Evolutionary conservation across 2,113 vertebrate genomes (phyloP).

Genomic region (Saccopteryx leptura): DNA sequence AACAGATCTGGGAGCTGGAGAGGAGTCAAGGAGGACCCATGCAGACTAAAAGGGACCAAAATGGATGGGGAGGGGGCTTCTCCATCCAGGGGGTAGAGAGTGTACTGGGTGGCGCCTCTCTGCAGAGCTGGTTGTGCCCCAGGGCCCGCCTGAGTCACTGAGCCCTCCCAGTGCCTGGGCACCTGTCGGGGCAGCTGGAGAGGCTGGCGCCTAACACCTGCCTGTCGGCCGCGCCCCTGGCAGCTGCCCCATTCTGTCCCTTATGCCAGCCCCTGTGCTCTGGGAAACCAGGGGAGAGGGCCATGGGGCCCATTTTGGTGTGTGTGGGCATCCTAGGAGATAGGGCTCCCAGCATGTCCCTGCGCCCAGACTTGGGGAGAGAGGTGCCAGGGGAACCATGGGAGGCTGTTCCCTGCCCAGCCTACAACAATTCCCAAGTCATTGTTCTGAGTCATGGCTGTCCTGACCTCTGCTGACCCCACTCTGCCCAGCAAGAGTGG

Average conservation of each 20-base stretch:
- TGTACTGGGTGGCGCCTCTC: background rate
- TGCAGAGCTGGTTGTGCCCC: background rate
- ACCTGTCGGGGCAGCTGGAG: slow-evolving; percentile 80
- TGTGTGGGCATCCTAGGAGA: background rate
- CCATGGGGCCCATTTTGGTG: background rate
- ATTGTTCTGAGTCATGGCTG: background rate
- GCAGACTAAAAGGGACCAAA: background rate
- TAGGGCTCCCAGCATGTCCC: background rate
- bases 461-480: background rate
- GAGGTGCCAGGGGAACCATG: background rate
- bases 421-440: background rate
- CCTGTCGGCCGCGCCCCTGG: slow-evolving; percentile 41
- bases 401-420: background rate
- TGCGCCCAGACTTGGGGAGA: background rate
- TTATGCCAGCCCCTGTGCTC: background rate
- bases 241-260: slow-evolving; percentile 66
- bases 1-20: background rate
- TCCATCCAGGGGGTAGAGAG: background rate
- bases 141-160: slow-evolving; percentile 55
- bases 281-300: background rate
- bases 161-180: slow-evolving; percentile 63
- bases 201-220: slow-evolving; percentile 82
- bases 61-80: background rate
- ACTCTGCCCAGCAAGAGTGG: background rate
- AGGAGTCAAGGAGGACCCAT: background rate